Percentiles rank a stretch among this genome's conserved stretches.
These are phyloP conservation scores for Eristalis arbustorum DNA, from an alignment of 2,888 invertebrate species.

Conservation along the genomic window DNA sequence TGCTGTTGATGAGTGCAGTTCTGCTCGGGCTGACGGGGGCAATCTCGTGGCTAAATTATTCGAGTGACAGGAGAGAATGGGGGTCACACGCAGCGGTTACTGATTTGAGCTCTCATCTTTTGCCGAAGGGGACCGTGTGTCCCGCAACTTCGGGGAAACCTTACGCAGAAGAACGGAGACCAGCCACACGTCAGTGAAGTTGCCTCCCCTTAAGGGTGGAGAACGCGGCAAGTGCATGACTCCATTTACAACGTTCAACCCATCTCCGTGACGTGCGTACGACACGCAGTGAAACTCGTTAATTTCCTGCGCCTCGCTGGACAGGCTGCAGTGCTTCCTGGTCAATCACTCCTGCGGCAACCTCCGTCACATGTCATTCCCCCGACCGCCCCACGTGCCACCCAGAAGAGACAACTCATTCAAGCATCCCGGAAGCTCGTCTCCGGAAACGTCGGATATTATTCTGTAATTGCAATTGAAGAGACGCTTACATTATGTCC, in stretches of 20 bases:
- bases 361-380: neutral
- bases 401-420: constrained; percentile 21
- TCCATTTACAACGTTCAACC: too few species aligned
- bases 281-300: neutral
- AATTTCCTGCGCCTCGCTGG: neutral
- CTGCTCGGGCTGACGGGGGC: neutral
- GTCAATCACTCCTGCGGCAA: neutral
- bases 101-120: too few species aligned
- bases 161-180: too few species aligned
- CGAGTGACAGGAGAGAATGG: too few species aligned
- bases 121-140: too few species aligned
- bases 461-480: constrained; percentile 36
- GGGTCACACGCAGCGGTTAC: too few species aligned
- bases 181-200: too few species aligned
- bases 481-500: constrained; percentile 3
- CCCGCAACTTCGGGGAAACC: too few species aligned
- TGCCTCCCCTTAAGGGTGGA: too few species aligned
- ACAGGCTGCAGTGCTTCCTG: neutral
- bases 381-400: neutral
- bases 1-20: neutral
- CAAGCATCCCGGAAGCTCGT: constrained; percentile 14
- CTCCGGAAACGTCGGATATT: neutral
- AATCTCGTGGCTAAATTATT: neutral
- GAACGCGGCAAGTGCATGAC: too few species aligned
- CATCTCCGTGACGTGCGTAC: neutral